Conservation (phyloP, 2,113 vertebrate species). For the Anoura caudifer region DNA sequence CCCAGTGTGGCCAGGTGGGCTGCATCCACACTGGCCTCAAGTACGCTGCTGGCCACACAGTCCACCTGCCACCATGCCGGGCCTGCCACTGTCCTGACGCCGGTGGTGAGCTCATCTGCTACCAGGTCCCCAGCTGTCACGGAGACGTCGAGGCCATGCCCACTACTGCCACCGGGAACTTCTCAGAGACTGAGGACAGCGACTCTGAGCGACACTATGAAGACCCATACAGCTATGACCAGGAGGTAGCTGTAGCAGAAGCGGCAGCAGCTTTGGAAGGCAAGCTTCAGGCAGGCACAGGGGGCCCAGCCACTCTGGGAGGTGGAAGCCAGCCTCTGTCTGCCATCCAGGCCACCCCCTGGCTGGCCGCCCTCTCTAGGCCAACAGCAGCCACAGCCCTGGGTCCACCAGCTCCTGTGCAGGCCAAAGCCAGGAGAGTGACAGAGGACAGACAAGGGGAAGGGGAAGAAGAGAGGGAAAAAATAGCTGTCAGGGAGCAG, state of each 20-base stretch:
- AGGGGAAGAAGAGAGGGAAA: not conserved
- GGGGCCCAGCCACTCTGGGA: conserved; percentile 58
- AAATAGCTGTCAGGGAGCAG: rapidly evolving
- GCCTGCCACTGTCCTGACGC: conserved; percentile 93
- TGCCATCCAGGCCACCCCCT: conserved; percentile 57
- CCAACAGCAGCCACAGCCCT: conserved; percentile 1
- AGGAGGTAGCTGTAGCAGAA: conserved; percentile 79
- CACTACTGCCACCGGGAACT: conserved; percentile 33
- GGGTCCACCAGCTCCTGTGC: conserved; percentile 54
- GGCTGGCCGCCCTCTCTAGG: not conserved
- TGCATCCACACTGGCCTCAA: conserved; percentile 86
- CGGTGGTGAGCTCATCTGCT: conserved; percentile 93
- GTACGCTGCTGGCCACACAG: conserved; percentile 90
- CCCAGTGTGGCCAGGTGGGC: conserved; percentile 90
- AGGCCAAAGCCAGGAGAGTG: conserved; percentile 53
- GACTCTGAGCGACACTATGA: conserved; percentile 78
- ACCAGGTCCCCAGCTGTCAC: conserved; percentile 87
- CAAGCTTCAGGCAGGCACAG: conserved; percentile 66
- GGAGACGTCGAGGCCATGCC: not conserved
- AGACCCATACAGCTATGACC: conserved; percentile 84
- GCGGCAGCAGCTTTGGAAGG: conserved; percentile 65
- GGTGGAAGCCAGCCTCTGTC: conserved; percentile 81
- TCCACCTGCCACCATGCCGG: conserved; percentile 88
- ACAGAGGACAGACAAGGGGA: not conserved
- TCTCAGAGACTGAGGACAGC: conserved; percentile 76